Conservation (phyloP, 2,797 vertebrate genomes). For the Chaetophractus vellerosus region DNA sequence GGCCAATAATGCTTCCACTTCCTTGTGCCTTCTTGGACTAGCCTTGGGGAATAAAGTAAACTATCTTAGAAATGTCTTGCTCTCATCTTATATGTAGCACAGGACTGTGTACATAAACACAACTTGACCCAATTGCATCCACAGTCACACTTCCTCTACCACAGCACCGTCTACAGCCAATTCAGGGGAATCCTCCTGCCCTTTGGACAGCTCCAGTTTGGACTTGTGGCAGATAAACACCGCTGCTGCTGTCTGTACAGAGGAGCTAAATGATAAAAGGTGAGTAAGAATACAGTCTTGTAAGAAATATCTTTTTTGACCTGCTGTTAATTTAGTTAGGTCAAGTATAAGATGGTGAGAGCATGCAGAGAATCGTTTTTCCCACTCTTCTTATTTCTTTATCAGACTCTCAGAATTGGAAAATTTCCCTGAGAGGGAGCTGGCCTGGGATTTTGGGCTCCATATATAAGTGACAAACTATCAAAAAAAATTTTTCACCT, state of each 20-base stretch:
- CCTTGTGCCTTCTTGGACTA: neutral
- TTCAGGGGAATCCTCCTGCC: neutral
- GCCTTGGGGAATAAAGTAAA: neutral
- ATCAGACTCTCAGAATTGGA: neutral
- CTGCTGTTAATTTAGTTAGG: neutral
- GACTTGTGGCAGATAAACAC: neutral
- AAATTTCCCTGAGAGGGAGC: neutral
- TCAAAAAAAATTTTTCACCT: neutral
- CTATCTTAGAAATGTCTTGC: neutral
- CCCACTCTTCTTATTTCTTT: neutral
- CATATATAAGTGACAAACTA: neutral
- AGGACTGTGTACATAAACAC: neutral
- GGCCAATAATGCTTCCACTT: neutral
- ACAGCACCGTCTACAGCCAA: neutral
- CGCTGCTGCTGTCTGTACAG: neutral
- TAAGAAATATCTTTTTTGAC: neutral
- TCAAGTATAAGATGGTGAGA: neutral
- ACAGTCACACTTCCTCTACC: neutral
- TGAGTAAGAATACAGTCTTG: neutral
- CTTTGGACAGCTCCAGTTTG: neutral
- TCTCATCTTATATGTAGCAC: neutral
- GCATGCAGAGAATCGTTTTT: neutral
- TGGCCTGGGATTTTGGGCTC: neutral
- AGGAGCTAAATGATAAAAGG: neutral
- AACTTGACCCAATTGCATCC: neutral